These are phyloP conservation scores for Acropora yongei DNA, from an alignment of 64 coral and sea anemone genomes.

Conservation along the genomic window DNA sequence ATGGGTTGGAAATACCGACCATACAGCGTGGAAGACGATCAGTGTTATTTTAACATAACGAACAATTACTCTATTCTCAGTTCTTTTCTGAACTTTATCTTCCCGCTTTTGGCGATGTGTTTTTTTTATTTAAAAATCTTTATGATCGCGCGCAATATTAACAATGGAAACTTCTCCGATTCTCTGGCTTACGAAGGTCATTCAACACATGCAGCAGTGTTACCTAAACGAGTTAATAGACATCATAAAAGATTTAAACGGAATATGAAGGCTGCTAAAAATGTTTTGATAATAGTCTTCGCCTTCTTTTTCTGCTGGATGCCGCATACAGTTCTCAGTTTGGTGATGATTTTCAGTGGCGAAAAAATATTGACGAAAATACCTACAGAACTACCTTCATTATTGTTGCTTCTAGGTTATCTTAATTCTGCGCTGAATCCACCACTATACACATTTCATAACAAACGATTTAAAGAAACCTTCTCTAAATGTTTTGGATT, in stretches of 20 bases:
- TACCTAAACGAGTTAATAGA: background rate
- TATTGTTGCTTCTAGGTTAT: conserved; percentile 53
- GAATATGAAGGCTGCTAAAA: conserved; percentile 64
- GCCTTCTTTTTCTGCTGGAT: conserved; percentile 68
- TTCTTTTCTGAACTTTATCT: conserved; percentile 62
- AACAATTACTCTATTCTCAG: conserved; percentile 36
- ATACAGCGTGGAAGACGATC: conserved; percentile 40
- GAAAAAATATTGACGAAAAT: background rate
- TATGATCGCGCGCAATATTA: conserved; percentile 41
- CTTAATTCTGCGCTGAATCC: conserved; percentile 71
- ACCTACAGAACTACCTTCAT: background rate
- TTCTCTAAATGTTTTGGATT: conserved; percentile 33
- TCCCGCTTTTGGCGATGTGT: conserved; percentile 64
- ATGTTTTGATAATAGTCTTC: conserved; percentile 55
- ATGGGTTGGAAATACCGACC: conserved; percentile 68
- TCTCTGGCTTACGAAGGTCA: background rate
- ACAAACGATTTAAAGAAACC: conserved; percentile 56
- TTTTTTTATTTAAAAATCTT: conserved; percentile 58
- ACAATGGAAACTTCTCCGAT: background rate
- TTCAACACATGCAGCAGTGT: background rate
- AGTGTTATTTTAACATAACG: conserved; percentile 74
- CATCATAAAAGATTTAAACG: conserved; percentile 4
- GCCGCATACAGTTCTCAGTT: conserved; percentile 50
- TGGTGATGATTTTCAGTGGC: conserved; percentile 13
- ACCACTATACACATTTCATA: conserved; percentile 53